These are phyloP conservation scores for Psix sp. DNA, from an alignment of 1,140 invertebrate genomes.

Conservation along the genomic window DNA sequence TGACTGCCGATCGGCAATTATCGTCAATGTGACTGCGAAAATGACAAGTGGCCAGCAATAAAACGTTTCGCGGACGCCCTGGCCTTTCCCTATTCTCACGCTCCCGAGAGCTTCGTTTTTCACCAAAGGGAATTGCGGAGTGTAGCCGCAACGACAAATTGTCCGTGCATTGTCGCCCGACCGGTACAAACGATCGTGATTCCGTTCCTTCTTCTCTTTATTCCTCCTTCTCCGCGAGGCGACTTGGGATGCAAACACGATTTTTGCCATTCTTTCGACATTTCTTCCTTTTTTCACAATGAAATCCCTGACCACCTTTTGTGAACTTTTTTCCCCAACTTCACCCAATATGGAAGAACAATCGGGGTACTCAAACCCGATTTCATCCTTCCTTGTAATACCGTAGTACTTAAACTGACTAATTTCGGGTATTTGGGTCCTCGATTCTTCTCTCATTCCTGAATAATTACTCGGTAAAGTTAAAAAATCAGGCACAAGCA, in stretches of 20 bases:
- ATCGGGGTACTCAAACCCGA: conserved; percentile 57
- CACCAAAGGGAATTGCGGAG: conserved; percentile 43
- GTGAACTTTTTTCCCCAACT: conserved; percentile 30
- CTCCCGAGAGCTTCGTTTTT: conserved; percentile 57
- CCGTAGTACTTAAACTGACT: too few relatives aligned
- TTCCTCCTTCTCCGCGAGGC: conserved; percentile 41
- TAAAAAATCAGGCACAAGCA: too few relatives aligned
- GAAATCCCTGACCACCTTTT: conserved; percentile 51
- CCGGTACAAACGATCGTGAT: conserved; percentile 62
- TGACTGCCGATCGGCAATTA: conserved; percentile 8
- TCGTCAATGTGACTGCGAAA: conserved; percentile 19
- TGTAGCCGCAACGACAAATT: conserved; percentile 61
- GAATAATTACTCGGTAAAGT: too few relatives aligned
- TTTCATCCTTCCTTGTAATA: too few relatives aligned
- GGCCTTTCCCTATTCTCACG: conserved; percentile 59
- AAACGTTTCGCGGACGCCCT: conserved; percentile 31
- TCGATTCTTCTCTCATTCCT: too few relatives aligned
- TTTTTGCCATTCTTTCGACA: conserved; percentile 53
- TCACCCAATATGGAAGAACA: conserved; percentile 34
- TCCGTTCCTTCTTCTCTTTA: conserved; percentile 51
- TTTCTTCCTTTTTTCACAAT: conserved; percentile 48
- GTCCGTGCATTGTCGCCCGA: conserved; percentile 64
- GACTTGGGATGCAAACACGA: conserved; percentile 53
- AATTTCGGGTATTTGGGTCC: too few relatives aligned
- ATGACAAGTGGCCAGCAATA: conserved; percentile 37